Percentiles rank a stretch among this genome's conserved stretches.
phyloP scores from a whole-genome alignment of 2,888 invertebrate genomes.

The Ypsolopha scabrella region DNA sequence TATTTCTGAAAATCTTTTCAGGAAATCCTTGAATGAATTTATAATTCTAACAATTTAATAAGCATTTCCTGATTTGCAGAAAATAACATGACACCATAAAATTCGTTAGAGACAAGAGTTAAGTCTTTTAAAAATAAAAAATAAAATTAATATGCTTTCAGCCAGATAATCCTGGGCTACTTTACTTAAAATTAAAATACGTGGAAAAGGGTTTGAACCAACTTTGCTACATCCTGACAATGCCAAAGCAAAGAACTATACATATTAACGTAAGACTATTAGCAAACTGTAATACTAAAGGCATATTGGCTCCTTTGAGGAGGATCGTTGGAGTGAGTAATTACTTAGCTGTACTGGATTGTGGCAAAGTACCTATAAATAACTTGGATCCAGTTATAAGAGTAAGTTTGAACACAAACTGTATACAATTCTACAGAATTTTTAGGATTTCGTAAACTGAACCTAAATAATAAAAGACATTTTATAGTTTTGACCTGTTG shows the following conservation, averaged over 20 bases:
- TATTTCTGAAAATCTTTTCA: no score
- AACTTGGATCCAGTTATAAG: slow-evolving; percentile 60
- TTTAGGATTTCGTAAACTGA: no score
- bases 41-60: no score
- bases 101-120: no score
- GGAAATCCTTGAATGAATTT: no score
- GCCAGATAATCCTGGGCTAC: slow-evolving; percentile 35
- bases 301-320: slow-evolving; percentile 40
- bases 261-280: slow-evolving; percentile 35
- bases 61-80: no score
- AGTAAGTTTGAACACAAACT: slow-evolving; percentile 22
- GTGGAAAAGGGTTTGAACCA: slow-evolving; percentile 32
- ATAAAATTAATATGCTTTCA: slow-evolving; percentile 16
- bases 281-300: slow-evolving; percentile 32
- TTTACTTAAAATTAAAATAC: slow-evolving; percentile 41
- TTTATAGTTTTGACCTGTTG: no score
- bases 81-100: no score
- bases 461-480: no score
- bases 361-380: slow-evolving; percentile 58
- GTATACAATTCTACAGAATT: no score
- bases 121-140: no score
- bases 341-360: slow-evolving; percentile 44
- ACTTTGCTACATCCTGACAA: slow-evolving; percentile 43
- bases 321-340: slow-evolving; percentile 24
- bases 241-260: slow-evolving; percentile 46